Base-by-base conservation (phyloP, 2,888 invertebrate species). In the Metacarcinus magister region DNA sequence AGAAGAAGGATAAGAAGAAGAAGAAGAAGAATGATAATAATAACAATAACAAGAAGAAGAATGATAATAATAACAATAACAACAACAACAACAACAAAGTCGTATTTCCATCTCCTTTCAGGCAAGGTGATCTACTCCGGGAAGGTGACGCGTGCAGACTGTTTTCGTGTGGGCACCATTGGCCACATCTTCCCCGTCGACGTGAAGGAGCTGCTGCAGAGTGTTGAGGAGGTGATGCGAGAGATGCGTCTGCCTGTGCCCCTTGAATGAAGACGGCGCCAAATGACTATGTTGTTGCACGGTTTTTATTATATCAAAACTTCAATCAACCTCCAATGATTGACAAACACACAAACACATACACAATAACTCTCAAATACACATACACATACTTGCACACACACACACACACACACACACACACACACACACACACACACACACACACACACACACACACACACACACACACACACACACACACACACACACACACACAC, bases 81-180 rank as follows among this genome's bases (percentile, higher is more conserved):
- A 23, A n/a, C 67, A 67, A 67, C 23, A 23, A 7, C n/a, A 7
- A 23, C 23, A n/a, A n/a, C 2, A 67, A 23, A 23, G n/a, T 67
- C 16, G n/a, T n/a, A 23, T n/a, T 13, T 28, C 3, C 23, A 16
- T 32, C 32, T 43, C 60, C 91, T 44, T 10, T 13, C 97, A 98
- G 98, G 97, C 96, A 97, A 97, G 96, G 97, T 98, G 43, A 98
- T 98, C 96, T 98, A 98, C 97, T 98, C 98, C 16, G 98, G 98
- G 4, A 98, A 98, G 97, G 97, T 98, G 60, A 97, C 97, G 32
- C 97, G 97, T 87, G 97, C 97, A 0, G 97, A 98, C 96, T 98
- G 97, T 96, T 98, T 98, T 97, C 97, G 98, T 4, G 97, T 98
- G 93, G 98, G 98, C 90, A 98, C 97, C 97, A 98, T 98, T 95